These are phyloP conservation scores for Apamea crenata DNA, from an alignment of 2,888 invertebrate genomes.

Conservation along the genomic window DNA sequence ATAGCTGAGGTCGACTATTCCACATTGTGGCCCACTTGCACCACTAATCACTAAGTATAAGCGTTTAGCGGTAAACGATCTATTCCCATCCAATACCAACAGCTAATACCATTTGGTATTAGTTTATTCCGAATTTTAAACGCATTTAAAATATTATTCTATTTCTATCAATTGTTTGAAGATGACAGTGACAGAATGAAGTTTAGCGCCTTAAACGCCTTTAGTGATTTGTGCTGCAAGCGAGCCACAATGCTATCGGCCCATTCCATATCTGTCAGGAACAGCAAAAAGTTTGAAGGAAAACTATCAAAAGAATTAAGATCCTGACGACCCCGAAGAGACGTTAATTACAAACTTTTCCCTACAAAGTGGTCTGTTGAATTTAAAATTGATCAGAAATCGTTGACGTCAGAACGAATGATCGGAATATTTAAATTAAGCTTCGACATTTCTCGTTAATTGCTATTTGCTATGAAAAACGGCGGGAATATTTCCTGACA, in stretches of 20 bases:
- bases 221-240: background rate
- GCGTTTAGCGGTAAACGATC: background rate
- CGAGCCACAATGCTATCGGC: background rate
- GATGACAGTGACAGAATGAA: too few species aligned
- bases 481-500: background rate
- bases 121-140: too few species aligned
- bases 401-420: background rate
- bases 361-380: slow-evolving; percentile 18
- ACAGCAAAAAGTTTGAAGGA: slow-evolving; percentile 14
- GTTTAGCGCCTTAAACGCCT: too few species aligned
- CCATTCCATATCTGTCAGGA: slow-evolving; percentile 5
- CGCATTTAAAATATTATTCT: background rate
- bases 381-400: slow-evolving; percentile 31
- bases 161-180: background rate
- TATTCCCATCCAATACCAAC: too few species aligned
- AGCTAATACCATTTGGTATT: too few species aligned
- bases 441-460: background rate
- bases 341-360: slow-evolving; percentile 38
- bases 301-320: slow-evolving; percentile 19
- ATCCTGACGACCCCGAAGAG: background rate
- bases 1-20: background rate
- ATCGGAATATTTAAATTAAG: background rate
- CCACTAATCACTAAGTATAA: too few species aligned
- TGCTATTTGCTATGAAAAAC: background rate
- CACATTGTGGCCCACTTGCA: background rate